phyloP scores from a whole-genome alignment of 2,797 vertebrate species.

The Pangasius larnaudii region DNA sequence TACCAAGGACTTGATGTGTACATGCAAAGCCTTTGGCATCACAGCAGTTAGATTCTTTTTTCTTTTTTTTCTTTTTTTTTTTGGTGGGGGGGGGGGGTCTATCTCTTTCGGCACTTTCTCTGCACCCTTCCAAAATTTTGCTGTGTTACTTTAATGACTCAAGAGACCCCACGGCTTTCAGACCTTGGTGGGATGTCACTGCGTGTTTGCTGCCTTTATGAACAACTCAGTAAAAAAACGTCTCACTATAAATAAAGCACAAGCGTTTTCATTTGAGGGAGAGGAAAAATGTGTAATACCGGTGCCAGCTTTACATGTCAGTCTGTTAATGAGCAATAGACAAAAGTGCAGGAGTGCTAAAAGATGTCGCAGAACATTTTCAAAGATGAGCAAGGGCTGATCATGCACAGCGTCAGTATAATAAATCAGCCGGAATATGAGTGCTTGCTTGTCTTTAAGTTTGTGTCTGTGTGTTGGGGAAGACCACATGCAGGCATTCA shows the following conservation, averaged over 20 bases:
- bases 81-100: no score
- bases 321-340: background rate
- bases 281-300: background rate
- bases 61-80: background rate
- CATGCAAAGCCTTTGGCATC: background rate
- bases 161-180: conserved; percentile 26
- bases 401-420: background rate
- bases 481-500: background rate
- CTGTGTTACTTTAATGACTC: conserved; percentile 22
- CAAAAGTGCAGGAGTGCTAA: background rate
- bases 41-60: background rate
- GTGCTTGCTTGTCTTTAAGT: background rate
- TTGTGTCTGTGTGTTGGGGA: background rate
- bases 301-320: background rate
- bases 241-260: conserved; percentile 12
- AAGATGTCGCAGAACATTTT: background rate
- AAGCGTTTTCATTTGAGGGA: background rate
- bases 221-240: conserved; percentile 11
- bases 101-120: background rate
- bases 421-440: background rate
- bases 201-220: conserved; percentile 7
- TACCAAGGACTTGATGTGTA: background rate
- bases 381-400: background rate
- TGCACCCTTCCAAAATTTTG: background rate
- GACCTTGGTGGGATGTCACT: conserved; percentile 10